phyloP scores from a whole-genome alignment of 2,888 invertebrate species.

The Cryptocephalus moraei region DNA sequence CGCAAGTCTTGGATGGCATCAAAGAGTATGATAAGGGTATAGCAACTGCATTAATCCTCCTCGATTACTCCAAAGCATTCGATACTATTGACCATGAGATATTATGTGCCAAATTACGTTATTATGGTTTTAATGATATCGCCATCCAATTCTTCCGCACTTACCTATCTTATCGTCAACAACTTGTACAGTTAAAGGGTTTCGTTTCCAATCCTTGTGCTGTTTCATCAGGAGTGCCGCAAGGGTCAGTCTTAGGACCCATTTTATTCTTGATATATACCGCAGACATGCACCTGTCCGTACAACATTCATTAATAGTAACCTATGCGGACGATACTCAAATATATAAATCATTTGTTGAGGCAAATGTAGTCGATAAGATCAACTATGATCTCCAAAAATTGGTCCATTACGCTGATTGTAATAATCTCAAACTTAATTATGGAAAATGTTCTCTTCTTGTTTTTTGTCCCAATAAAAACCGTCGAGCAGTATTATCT shows the following conservation, averaged over 20 bases:
- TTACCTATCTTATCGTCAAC: not conserved
- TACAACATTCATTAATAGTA: not conserved
- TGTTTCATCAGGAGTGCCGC: slow-evolving; percentile 1
- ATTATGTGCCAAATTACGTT: not conserved
- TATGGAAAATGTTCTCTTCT: no score
- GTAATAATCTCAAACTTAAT: no score
- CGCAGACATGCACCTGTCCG: not conserved
- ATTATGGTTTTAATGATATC: not conserved
- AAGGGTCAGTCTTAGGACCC: slow-evolving; percentile 3
- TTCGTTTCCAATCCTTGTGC: not conserved
- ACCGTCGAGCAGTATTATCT: no score
- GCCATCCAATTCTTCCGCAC: not conserved
- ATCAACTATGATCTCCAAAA: no score
- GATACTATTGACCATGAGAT: slow-evolving; percentile 2
- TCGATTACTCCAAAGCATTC: slow-evolving; percentile 1
- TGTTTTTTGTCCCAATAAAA: no score
- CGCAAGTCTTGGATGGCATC: not conserved
- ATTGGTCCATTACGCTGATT: no score
- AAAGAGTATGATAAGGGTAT: not conserved
- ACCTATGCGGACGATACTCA: slow-evolving; percentile 1
- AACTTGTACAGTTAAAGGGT: not conserved
- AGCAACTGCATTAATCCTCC: not conserved
- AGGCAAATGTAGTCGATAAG: no score
- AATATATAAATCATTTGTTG: not conserved
- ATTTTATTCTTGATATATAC: slow-evolving; percentile 2